phyloP scores from a whole-genome alignment of 2,888 invertebrate species.

The Gymnoscelis rufifasciata region DNA sequence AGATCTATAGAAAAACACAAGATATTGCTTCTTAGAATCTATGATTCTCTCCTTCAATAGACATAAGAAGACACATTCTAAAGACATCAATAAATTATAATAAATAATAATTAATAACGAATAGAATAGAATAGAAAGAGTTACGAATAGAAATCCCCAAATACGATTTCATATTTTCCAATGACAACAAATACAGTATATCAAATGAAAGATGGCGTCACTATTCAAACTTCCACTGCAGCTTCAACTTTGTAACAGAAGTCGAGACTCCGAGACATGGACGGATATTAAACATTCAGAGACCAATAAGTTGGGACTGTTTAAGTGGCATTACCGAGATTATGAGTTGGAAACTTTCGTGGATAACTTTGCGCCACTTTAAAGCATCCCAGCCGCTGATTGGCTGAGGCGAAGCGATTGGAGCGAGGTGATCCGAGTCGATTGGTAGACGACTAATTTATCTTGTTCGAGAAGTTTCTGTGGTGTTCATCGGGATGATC shows the following conservation, averaged over 20 bases:
- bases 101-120: too few relatives aligned
- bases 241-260: constrained; percentile 11
- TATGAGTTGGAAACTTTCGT: constrained; percentile 14
- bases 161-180: too few relatives aligned
- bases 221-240: constrained; percentile 6
- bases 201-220: background rate
- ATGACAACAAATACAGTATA: too few relatives aligned
- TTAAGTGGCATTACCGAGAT: constrained; percentile 20
- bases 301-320: constrained; percentile 21
- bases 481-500: background rate
- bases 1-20: too few relatives aligned
- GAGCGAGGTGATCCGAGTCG: background rate
- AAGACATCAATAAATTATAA: too few relatives aligned
- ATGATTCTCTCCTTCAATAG: too few relatives aligned
- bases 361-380: constrained; percentile 16
- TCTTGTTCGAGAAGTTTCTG: background rate
- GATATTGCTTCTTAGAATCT: too few relatives aligned
- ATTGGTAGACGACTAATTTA: background rate
- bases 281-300: constrained; percentile 24
- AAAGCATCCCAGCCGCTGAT: background rate
- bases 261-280: constrained; percentile 14
- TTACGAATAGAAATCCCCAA: too few relatives aligned
- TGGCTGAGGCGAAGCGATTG: background rate
- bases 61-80: too few relatives aligned
- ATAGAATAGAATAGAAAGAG: too few relatives aligned